phyloP scores from a whole-genome alignment of 2,113 vertebrate genomes.

The Cryptomyrus ogoouensis region DNA sequence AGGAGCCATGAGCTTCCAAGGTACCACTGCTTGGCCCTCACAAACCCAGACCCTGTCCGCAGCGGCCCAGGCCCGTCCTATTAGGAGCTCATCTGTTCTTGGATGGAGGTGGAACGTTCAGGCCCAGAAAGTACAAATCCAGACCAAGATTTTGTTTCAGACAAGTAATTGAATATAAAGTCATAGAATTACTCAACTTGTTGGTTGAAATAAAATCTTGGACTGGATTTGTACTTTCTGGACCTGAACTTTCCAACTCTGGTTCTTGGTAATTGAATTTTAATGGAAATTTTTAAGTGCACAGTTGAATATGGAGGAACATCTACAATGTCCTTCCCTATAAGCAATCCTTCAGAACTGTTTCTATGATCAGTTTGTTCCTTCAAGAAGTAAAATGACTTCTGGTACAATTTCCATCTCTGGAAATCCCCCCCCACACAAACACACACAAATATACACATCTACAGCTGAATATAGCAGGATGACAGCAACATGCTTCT shows the following conservation, averaged over 20 bases:
- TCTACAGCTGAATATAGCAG: background rate
- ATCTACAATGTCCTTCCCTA: conserved; percentile 58
- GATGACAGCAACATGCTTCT: background rate
- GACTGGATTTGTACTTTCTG: too few species aligned
- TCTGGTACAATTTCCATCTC: conserved; percentile 63
- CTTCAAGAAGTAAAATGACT: conserved; percentile 73
- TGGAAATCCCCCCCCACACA: conserved; percentile 41
- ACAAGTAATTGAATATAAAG: too few species aligned
- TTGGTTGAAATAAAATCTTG: too few species aligned
- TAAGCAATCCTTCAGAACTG: conserved; percentile 46
- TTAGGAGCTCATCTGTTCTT: background rate
- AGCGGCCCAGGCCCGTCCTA: background rate
- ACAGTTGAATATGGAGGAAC: conserved; percentile 40
- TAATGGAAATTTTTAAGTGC: background rate
- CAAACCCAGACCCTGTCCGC: conserved; percentile 42
- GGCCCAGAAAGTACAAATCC: too few species aligned
- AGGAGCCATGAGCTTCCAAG: conserved; percentile 34
- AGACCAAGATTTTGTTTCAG: too few species aligned
- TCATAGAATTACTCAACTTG: too few species aligned
- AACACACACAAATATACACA: too few species aligned
- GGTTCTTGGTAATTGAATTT: background rate
- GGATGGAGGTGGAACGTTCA: background rate
- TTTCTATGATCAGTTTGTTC: conserved; percentile 66
- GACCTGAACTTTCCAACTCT: too few species aligned
- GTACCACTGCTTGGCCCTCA: conserved; percentile 27